Evolutionary conservation across 2,797 vertebrate species (phyloP).

Genomic region (Melanitta fusca): DNA sequence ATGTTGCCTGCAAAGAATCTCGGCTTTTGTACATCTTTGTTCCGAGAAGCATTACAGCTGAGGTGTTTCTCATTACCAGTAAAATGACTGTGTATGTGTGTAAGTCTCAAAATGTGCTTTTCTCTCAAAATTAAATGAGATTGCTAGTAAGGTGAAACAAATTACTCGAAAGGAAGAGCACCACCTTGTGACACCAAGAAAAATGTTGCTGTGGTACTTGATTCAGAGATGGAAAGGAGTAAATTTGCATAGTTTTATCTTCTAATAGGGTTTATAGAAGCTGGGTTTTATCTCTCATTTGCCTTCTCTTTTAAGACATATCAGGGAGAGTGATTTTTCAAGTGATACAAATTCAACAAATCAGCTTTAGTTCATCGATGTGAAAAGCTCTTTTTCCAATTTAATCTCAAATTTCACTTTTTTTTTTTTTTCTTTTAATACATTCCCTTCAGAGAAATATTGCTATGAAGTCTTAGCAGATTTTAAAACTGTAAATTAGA

Average conservation of each 20-base stretch:
- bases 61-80: not conserved
- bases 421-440: not conserved
- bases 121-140: not conserved
- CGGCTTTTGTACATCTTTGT: not conserved
- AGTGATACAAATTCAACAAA: constrained; percentile 38
- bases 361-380: constrained; percentile 35
- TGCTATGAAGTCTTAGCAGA: constrained; percentile 9
- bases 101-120: not conserved
- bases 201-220: not conserved
- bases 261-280: not conserved
- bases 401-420: not conserved
- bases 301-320: constrained; percentile 8
- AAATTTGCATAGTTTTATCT: constrained; percentile 4
- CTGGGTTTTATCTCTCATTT: constrained; percentile 4
- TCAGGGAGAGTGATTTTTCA: constrained; percentile 5
- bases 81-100: not conserved
- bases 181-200: constrained; percentile 57
- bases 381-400: constrained; percentile 28
- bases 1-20: not conserved
- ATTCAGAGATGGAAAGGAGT: not conserved
- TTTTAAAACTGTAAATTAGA: constrained; percentile 22
- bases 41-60: not conserved
- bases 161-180: constrained; percentile 56
- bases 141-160: constrained; percentile 29
- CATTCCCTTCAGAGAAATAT: constrained; percentile 11